Evolutionary conservation across 2,797 vertebrate genomes (phyloP).

Genomic region (Gila robusta): DNA sequence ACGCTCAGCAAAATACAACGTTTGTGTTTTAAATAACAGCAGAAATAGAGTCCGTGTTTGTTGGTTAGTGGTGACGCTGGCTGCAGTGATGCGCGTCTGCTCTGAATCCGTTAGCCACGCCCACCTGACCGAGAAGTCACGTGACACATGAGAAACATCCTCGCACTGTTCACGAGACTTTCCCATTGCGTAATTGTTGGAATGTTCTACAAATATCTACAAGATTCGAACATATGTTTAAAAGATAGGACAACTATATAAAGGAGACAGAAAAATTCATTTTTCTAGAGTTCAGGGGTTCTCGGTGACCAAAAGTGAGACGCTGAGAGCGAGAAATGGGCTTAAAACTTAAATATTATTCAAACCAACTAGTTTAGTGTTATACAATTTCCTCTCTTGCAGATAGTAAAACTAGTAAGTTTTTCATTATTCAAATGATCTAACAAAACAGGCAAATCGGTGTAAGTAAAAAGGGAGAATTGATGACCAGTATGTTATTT

Average conservation of each 20-base stretch:
- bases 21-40: not conserved
- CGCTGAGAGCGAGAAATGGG: not conserved
- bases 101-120: constrained; percentile 35
- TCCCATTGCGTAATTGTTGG: not conserved
- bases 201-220: not conserved
- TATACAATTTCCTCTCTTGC: not conserved
- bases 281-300: not conserved
- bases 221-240: not conserved
- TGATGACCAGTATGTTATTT: not conserved
- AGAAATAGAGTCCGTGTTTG: not conserved
- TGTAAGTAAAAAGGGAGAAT: not conserved
- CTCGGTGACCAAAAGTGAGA: not conserved
- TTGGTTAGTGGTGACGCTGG: constrained; percentile 4
- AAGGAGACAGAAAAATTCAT: not conserved
- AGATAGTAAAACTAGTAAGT: too few species aligned
- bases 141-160: constrained; percentile 31
- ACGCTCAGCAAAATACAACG: not conserved
- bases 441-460: not conserved
- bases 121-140: constrained; percentile 43
- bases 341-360: not conserved
- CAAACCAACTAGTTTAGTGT: not conserved
- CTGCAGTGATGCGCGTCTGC: not conserved
- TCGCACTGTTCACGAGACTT: not conserved
- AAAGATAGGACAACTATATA: not conserved
- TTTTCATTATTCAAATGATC: constrained; percentile 17